Evolutionary conservation across 2,888 invertebrate species (phyloP), one percentile per base, ranked within the genome.

Genomic region (Dryobota labecula): DNA sequence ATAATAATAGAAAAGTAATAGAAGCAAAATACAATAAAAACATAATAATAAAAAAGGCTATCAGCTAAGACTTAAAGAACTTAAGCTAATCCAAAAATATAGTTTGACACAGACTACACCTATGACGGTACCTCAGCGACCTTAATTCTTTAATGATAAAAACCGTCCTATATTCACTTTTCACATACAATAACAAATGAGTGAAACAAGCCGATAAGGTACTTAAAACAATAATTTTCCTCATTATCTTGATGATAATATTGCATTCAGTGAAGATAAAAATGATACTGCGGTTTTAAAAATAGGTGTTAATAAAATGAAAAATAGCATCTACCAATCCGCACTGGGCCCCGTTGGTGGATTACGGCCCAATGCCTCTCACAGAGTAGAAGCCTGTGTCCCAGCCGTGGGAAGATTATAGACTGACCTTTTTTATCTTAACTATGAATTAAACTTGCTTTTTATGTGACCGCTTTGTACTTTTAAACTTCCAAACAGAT

Each of bases 241-340:
- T 33, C 63, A 58, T 69, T 73, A 82, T 79, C 74, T 73, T 51
- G 33, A 62, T 67, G 56, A 78, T 82, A 78, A 78, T 61, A n/a
- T 15, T 38, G 27, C 30, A 62, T 65, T 68, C 9, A 15, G 49
- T 6, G 13, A 47, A 49, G 75, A 80, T 83, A 82, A 69, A 53
- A 51, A 41, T 45, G 1, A 20, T 53, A 54, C 49, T n/a, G 36
- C 33, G 1, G 30, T 61, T 24, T 43, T 33, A 47, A 61, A 54
- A 27, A 76, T 61, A 56, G 38, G 24, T 38, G 49, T 49, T 51
- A 58, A 43, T 58, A 57, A 72, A 43, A 43, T 27, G 20, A n/a
- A n/a, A n/a, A n/a, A n/a, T n/a, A n/a, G n/a, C n/a, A n/a, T n/a
- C n/a, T n/a, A n/a, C n/a, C n/a, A n/a, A n/a, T n/a, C n/a, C n/a